phyloP scores from a whole-genome alignment of 2,888 invertebrate species.

The Prosopocoilus inquinatus region DNA sequence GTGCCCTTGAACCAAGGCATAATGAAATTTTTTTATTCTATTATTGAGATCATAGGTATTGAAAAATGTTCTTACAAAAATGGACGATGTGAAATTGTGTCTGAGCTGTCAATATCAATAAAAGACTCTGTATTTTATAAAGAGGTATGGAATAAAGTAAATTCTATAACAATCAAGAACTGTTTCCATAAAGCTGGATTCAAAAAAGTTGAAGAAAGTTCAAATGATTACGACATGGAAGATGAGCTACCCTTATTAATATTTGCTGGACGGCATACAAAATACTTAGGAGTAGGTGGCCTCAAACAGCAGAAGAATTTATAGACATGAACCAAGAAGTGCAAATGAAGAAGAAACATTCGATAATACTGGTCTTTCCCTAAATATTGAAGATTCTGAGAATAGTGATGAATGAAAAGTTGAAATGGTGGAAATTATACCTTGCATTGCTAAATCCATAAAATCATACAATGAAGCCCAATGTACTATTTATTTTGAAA shows the following conservation, averaged over 20 bases:
- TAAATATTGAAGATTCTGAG: too few species aligned
- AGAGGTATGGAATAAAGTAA: conserved; percentile 10
- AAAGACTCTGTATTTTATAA: conserved; percentile 10
- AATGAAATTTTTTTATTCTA: neutral
- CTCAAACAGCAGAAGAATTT: conserved; percentile 1
- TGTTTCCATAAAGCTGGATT: conserved; percentile 10
- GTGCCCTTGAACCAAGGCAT: conserved; percentile 7
- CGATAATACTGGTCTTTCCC: too few species aligned
- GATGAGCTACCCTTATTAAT: conserved; percentile 1
- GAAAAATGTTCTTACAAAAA: too few species aligned
- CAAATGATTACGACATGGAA: neutral
- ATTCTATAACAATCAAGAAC: conserved; percentile 7
- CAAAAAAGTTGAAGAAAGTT: neutral
- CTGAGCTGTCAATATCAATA: neutral
- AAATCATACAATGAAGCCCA: too few species aligned
- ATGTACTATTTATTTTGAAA: too few species aligned
- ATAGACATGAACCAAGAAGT: neutral
- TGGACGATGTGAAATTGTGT: too few species aligned
- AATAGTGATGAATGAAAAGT: too few species aligned
- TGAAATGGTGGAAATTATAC: too few species aligned
- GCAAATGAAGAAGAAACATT: too few species aligned
- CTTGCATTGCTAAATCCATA: too few species aligned
- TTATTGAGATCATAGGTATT: too few species aligned
- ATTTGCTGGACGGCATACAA: neutral
- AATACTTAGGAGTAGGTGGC: too few species aligned